Base-by-base conservation (phyloP, 1,140 invertebrate genomes). In the Drosophila varians region DNA sequence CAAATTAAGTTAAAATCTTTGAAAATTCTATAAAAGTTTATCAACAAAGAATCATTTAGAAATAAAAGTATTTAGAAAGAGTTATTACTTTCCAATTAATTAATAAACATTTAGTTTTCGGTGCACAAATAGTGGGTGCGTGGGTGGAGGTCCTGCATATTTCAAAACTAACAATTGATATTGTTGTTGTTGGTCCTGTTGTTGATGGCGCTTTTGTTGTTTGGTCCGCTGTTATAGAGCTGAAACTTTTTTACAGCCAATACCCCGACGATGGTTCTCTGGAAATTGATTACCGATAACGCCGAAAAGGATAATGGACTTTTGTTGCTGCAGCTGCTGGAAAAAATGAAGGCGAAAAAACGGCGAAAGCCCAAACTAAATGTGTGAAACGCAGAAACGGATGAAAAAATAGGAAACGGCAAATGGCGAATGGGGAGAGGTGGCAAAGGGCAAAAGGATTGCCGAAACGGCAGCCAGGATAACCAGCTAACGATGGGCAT, bases 221-320 rank as follows among this genome's bases (percentile, higher is more conserved):
- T 31, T 79, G 55, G 52, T 26, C 26, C 78, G 43, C 56, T 55
- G 45, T 47, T 66, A 56, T 53, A 53, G 71, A 75, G 48, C 52
- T 40, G 28, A 74, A 78, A 18, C n/a, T 62, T 65, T 60, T 74
- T 68, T 62, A 53, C 46, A 53, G 34, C 65, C 49, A 48, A 47
- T 48, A 57, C 49, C 57, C 58, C 47, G 16, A 46, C 42, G 43
- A 61, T 51, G 61, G 68, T 65, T 73, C 80, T 77, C 76, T 77
- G 80, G 80, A 87, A 86, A 86, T 86, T 86, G 80, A 86, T 86
- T 87, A 86, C 82, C 80, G 80, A 86, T 86, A 86, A 86, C 76
- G 73, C 76, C 73, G 66, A 77, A 86, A 74, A 80, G 80, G 82
- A 86, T 86, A 86, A 86, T 86, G 82, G 80, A 86, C 80, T 86